Base-by-base conservation (phyloP, 2,888 invertebrate species). In the Pilophorus perplexus region DNA sequence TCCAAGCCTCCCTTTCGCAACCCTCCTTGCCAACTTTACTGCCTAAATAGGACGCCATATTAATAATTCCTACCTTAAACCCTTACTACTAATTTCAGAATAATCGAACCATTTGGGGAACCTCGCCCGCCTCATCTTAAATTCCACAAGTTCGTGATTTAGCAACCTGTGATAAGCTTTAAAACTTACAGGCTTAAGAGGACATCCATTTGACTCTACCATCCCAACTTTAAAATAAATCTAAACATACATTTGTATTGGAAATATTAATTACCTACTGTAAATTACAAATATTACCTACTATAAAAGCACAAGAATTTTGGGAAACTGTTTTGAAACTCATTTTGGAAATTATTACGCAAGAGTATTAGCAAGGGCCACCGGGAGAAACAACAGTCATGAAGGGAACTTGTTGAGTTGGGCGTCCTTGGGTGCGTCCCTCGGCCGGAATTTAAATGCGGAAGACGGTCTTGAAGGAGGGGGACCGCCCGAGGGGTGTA, bases 401-500 rank as follows among this genome's bases (percentile, higher is more conserved):
- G 46, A 46, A 3, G 20, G 46, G 22, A 42, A 59, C 59, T 59
- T 59, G 59, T 59, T 59, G 59, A 42, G 42, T 37, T 22, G 37
- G 23, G 57, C 20, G 18, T 48, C 20, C 14, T 33, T 16, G 18
- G n/a, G n/a, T n/a, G 54, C 37, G 55, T 33, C 37, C 23, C 2
- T 42, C 4, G 14, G 42, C 6, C 16, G 16, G 18, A 52, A 52
- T 52, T 52, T 25, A 28, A 16, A 52, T 52, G 52, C 52, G 52
- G 28, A 52, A 28, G 52, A 28, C 28, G 28, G 52, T 28, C 27
- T 18, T 28, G 52, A 52, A 52, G 27, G n/a, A 40, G 12, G 40
- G n/a, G n/a, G n/a, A n/a, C n/a, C n/a, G n/a, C n/a, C n/a, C n/a
- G n/a, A n/a, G n/a, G n/a, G n/a, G n/a, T n/a, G 25, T 66, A 57